Base-by-base conservation (phyloP, 2,113 vertebrate species). In the Tragulus kanchil region DNA sequence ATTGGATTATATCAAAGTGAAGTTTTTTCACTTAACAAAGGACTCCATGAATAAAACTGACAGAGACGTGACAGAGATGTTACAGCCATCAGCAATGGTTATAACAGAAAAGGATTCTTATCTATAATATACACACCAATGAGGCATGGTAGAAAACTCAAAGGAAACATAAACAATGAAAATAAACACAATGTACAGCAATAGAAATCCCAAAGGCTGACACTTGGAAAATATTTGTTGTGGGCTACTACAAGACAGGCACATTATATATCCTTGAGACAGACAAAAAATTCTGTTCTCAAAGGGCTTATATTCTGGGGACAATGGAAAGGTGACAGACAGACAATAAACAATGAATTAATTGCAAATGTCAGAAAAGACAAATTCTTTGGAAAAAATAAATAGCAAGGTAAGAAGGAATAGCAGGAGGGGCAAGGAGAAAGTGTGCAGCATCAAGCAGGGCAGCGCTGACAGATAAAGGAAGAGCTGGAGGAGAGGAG, bases 1-100 rank as follows among this genome's bases (percentile, higher is more conserved):
- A 21, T 73, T 45, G 31, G 11, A 45, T 71, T 71, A 62, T 31
- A 81, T 19, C 19, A 95, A 91, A 69, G 54, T 85, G n/a, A 61
- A 61, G 16, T 5, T 4, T 52, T 42, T 95, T 36, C 25, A 10
- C 81, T 91, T 17, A 71, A 73, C 48, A 48, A 86, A 86, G 10
- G 45, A 56, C 3, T 86, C n/a, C 6, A 54, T 73, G n/a, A 67
- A 8, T 79, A 54, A 71, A 56, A 7, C 12, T 48, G 54, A 81
- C 36, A 79, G 25, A 61, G 16, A 88, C 12, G 58, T 10, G 31
- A 61, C 16, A 42, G 45, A 50, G 36, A 36, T 36, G 36, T 36
- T 36, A 36, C 2, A 36, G 36, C 36, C 36, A 71, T 56, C 91
- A 79, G 17, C 62, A 71, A 19, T 48, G 14, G 6, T 1, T 61